phyloP scores from a whole-genome alignment of 2,113 vertebrate genomes.

The Todiramphus chloris region DNA sequence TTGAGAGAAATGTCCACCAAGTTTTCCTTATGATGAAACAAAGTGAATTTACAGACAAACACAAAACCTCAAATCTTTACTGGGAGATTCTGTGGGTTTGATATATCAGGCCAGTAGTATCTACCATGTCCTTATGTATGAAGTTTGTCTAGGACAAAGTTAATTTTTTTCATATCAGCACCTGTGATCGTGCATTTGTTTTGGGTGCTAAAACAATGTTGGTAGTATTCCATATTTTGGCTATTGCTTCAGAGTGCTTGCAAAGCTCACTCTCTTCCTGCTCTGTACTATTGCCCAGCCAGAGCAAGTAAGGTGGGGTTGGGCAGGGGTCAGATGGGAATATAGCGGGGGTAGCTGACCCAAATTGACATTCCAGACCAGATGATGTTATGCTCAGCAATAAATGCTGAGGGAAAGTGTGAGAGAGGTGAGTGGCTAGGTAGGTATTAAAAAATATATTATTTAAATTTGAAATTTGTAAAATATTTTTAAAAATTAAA shows the following conservation, averaged over 20 bases:
- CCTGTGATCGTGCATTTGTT: not conserved
- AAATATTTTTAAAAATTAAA: not conserved
- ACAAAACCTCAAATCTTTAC: not conserved
- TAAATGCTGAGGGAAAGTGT: not conserved
- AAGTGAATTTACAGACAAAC: not conserved
- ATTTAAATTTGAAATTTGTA: not conserved
- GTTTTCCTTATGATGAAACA: not conserved
- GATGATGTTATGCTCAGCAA: not conserved
- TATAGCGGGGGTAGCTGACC: not conserved
- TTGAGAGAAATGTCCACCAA: not conserved
- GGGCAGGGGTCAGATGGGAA: not conserved
- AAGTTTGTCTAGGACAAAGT: not conserved
- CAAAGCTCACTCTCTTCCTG: not conserved
- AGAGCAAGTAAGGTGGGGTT: not conserved
- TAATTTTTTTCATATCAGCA: not conserved
- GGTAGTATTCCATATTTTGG: no score
- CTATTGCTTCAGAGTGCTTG: not conserved
- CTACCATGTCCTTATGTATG: rapidly evolving
- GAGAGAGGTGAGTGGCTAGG: not conserved
- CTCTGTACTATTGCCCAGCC: not conserved
- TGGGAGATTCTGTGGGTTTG: not conserved
- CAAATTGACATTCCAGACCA: not conserved
- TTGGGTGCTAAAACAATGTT: no score
- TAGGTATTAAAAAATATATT: not conserved
- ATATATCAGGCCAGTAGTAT: not conserved